A percentile compares a stretch with the other conserved stretches of the same genome.
phyloP scores from a whole-genome alignment of 2,113 vertebrate genomes.

The Spheniscus mendiculus region DNA sequence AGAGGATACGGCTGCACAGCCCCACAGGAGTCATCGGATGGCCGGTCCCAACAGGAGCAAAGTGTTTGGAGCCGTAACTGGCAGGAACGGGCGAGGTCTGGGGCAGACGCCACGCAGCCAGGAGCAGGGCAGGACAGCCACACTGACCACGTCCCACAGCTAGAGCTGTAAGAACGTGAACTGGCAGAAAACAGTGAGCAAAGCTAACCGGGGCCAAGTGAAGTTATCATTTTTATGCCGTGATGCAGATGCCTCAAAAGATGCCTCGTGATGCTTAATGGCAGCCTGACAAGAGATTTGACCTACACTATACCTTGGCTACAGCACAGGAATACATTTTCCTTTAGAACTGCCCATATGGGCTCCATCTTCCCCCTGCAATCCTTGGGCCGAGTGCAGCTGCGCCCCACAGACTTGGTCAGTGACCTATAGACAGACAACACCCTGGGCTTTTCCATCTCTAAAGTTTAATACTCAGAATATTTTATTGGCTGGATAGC shows the following conservation, averaged over 20 bases:
- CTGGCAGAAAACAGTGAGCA: fast-evolving
- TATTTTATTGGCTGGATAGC: background rate
- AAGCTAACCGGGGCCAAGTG: background rate
- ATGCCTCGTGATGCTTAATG: fast-evolving
- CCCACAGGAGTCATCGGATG: fast-evolving
- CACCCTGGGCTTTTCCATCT: background rate
- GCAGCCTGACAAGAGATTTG: background rate
- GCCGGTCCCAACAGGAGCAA: background rate
- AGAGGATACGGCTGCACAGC: background rate
- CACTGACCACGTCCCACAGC: fast-evolving
- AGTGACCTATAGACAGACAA: background rate
- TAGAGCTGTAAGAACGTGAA: fast-evolving
- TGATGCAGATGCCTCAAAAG: background rate
- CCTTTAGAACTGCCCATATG: fast-evolving
- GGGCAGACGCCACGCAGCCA: fast-evolving
- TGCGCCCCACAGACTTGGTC: background rate
- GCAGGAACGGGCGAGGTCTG: fast-evolving
- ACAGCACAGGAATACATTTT: fast-evolving
- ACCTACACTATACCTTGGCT: fast-evolving
- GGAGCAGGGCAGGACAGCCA: background rate
- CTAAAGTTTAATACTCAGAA: background rate
- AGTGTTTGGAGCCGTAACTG: fast-evolving
- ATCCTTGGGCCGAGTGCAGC: fast-evolving
- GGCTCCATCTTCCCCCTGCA: background rate
- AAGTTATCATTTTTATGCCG: background rate